Evolutionary conservation across 2,113 vertebrate genomes (phyloP).

Genomic region (Helogale parvula): DNA sequence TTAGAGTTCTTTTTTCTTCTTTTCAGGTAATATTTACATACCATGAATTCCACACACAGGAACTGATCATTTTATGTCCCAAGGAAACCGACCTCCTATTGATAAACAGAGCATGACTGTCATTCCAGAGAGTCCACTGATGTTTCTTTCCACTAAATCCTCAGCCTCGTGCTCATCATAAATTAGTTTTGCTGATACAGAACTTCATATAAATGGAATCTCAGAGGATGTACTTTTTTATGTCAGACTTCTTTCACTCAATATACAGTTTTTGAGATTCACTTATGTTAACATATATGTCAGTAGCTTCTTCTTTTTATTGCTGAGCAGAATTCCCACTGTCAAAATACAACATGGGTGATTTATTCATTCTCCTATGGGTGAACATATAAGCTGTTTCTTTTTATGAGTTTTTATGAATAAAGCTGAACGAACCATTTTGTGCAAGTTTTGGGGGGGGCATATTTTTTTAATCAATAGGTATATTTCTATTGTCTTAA

Average conservation of each 20-base stretch:
- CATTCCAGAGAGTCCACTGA: neutral
- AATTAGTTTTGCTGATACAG: neutral
- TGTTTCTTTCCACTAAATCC: neutral
- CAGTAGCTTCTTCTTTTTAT: neutral
- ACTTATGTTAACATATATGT: neutral
- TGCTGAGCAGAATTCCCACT: too few species aligned
- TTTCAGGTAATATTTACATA: neutral
- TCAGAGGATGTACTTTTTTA: neutral
- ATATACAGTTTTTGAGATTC: neutral
- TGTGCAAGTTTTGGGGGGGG: neutral
- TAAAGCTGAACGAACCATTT: neutral
- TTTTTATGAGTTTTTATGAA: neutral
- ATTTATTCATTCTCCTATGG: neutral
- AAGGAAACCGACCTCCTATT: neutral
- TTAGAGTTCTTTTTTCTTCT: neutral
- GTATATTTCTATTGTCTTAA: neutral
- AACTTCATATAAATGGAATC: neutral
- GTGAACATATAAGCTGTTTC: neutral
- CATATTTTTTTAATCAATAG: neutral
- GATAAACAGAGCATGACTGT: neutral
- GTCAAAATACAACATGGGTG: neutral
- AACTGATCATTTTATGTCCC: neutral
- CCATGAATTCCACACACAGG: neutral
- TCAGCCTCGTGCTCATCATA: neutral
- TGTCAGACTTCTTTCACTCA: constrained; percentile 2